Evolutionary conservation across 2,888 invertebrate species (phyloP), one percentile per base, ranked within the genome.

Genomic region (Lepidocyrtinus sp.): DNA sequence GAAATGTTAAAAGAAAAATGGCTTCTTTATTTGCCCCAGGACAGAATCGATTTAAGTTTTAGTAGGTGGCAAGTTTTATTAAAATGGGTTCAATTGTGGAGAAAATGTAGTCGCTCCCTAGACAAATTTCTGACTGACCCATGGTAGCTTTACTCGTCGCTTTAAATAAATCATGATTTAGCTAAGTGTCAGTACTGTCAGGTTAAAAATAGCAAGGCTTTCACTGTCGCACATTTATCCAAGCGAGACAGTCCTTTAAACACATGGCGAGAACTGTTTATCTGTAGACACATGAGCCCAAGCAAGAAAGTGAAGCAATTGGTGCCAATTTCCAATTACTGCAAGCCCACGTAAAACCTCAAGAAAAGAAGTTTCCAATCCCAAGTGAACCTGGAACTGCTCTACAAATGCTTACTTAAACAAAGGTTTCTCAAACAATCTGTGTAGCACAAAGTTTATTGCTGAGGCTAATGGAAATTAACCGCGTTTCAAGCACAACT

Each of bases 151-250:
- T 21, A 73, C 15, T 50, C 50, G 1, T 27, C 50, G 24, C 64
- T 64, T 73, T 73, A 73, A 73, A 73, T 73, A 73, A 45, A 73
- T 50, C 64, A 62, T 62, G 36, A n/a, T 71, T 62, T 45, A 71
- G 59, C 59, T 21, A 19, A 21, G 22, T 50, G 68, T 68, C 68
- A 68, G 55, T 68, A 68, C 50, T 19, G 59, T 22, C 25, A 26
- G 45, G 45, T 67, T 27, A 7, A 64, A 55, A 22, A 21, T 19
- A 59, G 59, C n/a, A n/a, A n/a, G n/a, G n/a, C n/a, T n/a, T n/a
- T n/a, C n/a, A n/a, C n/a, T n/a, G n/a, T n/a, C n/a, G n/a, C n/a
- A n/a, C n/a, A n/a, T n/a, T n/a, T n/a, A n/a, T n/a, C n/a, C n/a
- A n/a, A n/a, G n/a, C n/a, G n/a, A n/a, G n/a, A n/a, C n/a, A n/a